These are phyloP conservation scores for Copsychus sechellarum DNA, from an alignment of 2,113 vertebrate genomes.

Conservation along the genomic window DNA sequence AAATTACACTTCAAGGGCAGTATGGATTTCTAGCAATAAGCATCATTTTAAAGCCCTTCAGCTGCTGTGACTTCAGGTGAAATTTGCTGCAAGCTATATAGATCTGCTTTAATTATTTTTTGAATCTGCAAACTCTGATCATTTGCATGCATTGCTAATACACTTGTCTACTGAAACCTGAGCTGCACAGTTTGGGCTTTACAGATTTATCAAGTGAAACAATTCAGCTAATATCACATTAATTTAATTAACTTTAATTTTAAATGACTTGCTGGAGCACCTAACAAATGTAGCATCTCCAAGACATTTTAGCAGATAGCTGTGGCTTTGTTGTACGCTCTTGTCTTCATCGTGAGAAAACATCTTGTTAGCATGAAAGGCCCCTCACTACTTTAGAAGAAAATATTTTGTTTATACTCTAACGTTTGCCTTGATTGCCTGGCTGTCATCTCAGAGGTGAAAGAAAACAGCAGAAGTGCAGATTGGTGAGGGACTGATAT, in stretches of 20 bases:
- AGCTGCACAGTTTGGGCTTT: not conserved
- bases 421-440: not conserved
- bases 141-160: conserved; percentile 29
- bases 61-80: not conserved
- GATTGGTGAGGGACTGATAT: not conserved
- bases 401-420: conserved; percentile 25
- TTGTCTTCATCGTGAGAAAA: not conserved
- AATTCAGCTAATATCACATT: conserved; percentile 40
- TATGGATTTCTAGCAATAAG: not conserved
- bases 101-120: conserved; percentile 6
- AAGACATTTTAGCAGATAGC: conserved; percentile 22
- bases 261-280: not conserved
- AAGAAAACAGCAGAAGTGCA: not conserved
- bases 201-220: conserved; percentile 41
- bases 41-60: not conserved
- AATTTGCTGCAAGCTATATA: not conserved
- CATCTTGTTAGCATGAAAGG: conserved; percentile 47
- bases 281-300: not conserved
- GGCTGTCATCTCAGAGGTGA: not conserved
- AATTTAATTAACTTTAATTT: conserved; percentile 58
- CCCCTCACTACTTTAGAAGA: conserved; percentile 32
- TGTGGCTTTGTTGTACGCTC: conserved; percentile 1
- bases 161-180: conserved; percentile 5
- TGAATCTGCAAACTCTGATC: not conserved
- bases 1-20: not conserved